Evolutionary conservation across 2,113 vertebrate genomes (phyloP).

Genomic region (Bubo blakistoni): DNA sequence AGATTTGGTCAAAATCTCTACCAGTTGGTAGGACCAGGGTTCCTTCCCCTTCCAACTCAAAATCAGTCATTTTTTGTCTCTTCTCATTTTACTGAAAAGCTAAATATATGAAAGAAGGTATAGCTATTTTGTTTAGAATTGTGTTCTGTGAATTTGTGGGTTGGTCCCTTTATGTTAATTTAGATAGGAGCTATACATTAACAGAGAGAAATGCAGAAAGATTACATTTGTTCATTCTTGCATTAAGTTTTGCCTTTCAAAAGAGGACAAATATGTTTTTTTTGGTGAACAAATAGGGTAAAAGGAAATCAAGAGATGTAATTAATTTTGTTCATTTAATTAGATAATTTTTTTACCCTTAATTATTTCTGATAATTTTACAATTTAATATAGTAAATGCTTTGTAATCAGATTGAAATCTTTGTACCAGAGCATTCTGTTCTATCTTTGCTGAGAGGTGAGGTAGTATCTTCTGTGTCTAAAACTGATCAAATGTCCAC

Average conservation of each 20-base stretch:
- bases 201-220: background rate
- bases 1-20: background rate
- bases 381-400: background rate
- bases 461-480: background rate
- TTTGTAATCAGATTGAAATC: background rate
- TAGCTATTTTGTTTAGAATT: background rate
- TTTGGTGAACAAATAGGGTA: background rate
- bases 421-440: background rate
- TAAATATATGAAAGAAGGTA: background rate
- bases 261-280: background rate
- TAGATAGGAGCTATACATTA: background rate
- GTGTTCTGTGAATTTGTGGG: background rate
- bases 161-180: background rate
- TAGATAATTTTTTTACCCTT: background rate
- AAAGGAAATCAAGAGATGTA: background rate
- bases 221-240: background rate
- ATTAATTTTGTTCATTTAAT: background rate
- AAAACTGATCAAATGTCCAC: background rate
- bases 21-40: background rate
- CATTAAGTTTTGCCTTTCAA: background rate
- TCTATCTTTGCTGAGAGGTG: background rate
- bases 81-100: background rate
- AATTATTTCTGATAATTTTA: background rate
- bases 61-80: background rate
- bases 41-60: background rate